Evolutionary conservation across 1,140 invertebrate species (phyloP), one percentile per base, ranked within the genome.

Genomic region (Drosophila ficusphila): DNA sequence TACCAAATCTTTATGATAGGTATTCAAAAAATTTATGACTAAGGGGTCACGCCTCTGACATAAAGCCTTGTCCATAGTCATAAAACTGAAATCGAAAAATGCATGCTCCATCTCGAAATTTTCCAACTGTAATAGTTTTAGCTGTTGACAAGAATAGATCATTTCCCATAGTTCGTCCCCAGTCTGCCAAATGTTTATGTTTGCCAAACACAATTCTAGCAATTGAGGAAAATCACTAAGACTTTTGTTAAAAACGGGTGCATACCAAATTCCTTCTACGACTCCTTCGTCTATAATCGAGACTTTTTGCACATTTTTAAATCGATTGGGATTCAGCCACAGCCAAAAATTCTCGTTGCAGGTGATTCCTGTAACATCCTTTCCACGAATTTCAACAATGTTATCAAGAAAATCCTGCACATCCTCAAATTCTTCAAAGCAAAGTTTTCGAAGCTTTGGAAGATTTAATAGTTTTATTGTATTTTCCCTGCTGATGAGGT

Each of bases 301-400:
- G 0, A 56, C 8, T 56, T 49, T 21, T 44, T 12, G n/a, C 9
- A 56, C 52, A 31, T 49, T 56, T 48, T 21, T 5, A 29, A 56
- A 54, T 6, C 16, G 41, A 9, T 56, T 31, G 9, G 42, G n/a
- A 31, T 0, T 16, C 7, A 31, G 41, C 1, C 31, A 58, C 1
- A 51, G 19, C 27, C 29, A 70, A 51, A 71, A 49, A 25, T 47
- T 51, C 1, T 71, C 68, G 5, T 70, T 58, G 25, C 54, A 70
- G 0, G 38, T 38, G 5, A 56, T 23, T 1, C 36, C 29, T 0
- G 51, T 14, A 18, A 71, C 47, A 33, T 71, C 65, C 14, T 19
- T 1, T 6, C 53, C 52, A 0, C 67, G 44, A 3, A 33, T 2
- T 34, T 49, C 12, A n/a, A 0, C n/a, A 11, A 51, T 21, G 12